phyloP scores from a whole-genome alignment of 2,888 invertebrate species.

The Rhyacophila evoluta region DNA sequence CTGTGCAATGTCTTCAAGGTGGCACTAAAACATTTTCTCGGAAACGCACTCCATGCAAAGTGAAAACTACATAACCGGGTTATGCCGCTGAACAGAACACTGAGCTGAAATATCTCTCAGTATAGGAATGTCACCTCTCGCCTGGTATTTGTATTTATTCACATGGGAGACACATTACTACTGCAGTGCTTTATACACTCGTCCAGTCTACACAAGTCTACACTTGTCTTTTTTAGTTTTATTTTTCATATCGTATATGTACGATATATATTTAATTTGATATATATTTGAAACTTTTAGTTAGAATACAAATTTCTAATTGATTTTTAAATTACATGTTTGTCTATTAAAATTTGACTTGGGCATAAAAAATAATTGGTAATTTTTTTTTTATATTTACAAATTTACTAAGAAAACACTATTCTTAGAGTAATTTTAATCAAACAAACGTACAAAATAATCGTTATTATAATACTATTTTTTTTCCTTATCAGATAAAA shows the following conservation, averaged over 20 bases:
- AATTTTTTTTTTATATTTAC: too few relatives aligned
- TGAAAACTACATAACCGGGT: constrained; percentile 8
- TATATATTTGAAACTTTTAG: too few relatives aligned
- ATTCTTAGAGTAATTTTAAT: not conserved
- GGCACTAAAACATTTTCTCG: not conserved
- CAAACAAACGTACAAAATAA: not conserved
- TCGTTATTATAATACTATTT: not conserved
- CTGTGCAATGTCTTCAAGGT: not conserved
- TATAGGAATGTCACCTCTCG: not conserved
- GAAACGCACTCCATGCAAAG: constrained; percentile 15
- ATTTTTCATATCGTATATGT: too few relatives aligned
- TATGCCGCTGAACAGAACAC: constrained; percentile 18
- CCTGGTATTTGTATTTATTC: constrained; percentile 1
- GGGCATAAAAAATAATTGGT: too few relatives aligned
- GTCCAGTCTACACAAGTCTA: too few relatives aligned
- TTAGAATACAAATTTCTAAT: too few relatives aligned
- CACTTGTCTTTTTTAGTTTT: too few relatives aligned
- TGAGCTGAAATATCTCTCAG: not conserved
- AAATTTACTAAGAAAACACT: too few relatives aligned
- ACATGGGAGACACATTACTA: constrained; percentile 3
- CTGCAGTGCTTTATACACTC: constrained; percentile 5
- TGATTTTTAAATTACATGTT: too few relatives aligned
- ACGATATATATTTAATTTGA: too few relatives aligned
- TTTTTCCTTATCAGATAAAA: not conserved
- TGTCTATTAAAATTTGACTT: too few relatives aligned